Evolutionary conservation across 23 tunicate species (phyloP), one percentile per base, ranked within the genome.

Genomic region (Clavelina lepadiformis): DNA sequence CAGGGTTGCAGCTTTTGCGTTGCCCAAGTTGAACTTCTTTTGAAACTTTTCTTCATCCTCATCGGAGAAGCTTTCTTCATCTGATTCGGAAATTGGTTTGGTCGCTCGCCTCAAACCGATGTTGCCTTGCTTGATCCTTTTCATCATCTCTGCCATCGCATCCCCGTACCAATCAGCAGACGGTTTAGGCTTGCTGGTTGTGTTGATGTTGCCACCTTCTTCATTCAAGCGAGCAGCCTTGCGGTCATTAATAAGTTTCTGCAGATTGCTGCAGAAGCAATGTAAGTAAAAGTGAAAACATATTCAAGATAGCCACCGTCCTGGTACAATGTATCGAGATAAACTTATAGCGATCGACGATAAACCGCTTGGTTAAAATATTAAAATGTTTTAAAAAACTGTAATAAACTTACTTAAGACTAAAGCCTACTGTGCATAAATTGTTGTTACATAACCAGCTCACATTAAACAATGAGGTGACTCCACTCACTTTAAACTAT

Each of bases 61-160:
- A 6, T 26, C 30, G 63, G 46, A 21, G 2, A 55, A 57, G 0
- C 29, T 44, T 0, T 3, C 13, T 28, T 55, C 41, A 2, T 32
- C 36, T 4, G 11, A 29, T 2, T 76, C 82, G 5, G 73, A 50
- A 26, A 64, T 15, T 24, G 57, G 38, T 26, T 67, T 31, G 24
- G 58, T 72, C 6, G 63, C 64, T 50, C 51, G 65, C 35, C 44
- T 65, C 56, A 76, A 30, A 5, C 64, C 82, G 15, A 76, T 73
- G 32, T 54, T 76, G 28, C 91, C 91, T 22, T 44, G 34, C 53
- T 82, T 82, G 24, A 82, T 82, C 66, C 91, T 38, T 30, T 74
- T 66, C 81, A 82, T 82, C 91, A 82, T 82, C 61, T 82, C 91
- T 30, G 70, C 76, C 91, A 82, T 82, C n/a, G 91, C 91, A 60